A percentile compares a stretch with the other conserved stretches of the same genome.
phyloP scores from a whole-genome alignment of 2,113 vertebrate genomes.

The Zeus faber region DNA sequence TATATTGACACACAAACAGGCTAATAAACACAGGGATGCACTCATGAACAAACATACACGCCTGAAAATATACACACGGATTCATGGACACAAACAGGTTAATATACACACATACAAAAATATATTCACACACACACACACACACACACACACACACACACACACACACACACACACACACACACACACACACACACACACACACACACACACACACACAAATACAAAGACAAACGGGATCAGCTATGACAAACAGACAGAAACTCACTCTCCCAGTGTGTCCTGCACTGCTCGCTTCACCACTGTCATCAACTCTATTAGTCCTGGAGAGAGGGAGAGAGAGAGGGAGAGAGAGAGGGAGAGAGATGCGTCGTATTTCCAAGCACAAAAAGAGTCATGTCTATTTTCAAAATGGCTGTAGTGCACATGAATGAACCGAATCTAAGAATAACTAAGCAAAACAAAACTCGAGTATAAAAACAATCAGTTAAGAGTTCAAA shows the following conservation, averaged over 20 bases:
- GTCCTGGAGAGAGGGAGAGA: conserved; percentile 69
- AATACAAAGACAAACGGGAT: not conserved
- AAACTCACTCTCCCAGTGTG: conserved; percentile 83
- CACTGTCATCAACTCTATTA: conserved; percentile 86
- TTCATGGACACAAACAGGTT: not conserved
- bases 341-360: not conserved
- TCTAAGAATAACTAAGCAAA: no score
- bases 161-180: not conserved
- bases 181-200: not conserved
- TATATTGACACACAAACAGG: conserved; percentile 18
- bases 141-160: not conserved
- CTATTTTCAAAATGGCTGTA: no score
- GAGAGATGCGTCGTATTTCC: no score
- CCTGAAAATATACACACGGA: not conserved
- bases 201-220: no score
- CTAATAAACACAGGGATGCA: not conserved
- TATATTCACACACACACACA: not conserved
- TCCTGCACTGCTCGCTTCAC: conserved; percentile 91
- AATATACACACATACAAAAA: not conserved
- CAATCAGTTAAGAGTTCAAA: no score
- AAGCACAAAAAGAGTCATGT: no score
- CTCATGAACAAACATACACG: not conserved
- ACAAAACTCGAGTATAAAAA: no score
- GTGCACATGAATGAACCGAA: no score
- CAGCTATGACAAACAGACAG: not conserved